phyloP scores from a whole-genome alignment of 2,113 vertebrate genomes.

The Psammodynastes pulverulentus region DNA sequence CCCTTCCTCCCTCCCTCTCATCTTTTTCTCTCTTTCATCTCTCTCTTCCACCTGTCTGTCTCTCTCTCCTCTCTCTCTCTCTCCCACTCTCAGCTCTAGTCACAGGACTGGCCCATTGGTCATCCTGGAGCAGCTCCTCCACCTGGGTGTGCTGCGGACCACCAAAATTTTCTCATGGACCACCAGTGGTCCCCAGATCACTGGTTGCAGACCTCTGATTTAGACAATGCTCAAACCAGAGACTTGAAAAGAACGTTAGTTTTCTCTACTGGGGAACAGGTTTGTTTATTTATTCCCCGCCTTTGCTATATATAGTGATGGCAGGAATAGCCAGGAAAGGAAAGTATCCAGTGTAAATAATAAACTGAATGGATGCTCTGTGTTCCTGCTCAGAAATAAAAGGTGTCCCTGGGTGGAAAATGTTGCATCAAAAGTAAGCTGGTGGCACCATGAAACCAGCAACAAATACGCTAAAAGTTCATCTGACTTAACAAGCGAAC shows the following conservation, averaged over 20 bases:
- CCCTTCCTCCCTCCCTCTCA: too few species aligned
- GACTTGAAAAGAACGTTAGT: conserved; percentile 5
- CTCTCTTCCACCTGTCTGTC: too few species aligned
- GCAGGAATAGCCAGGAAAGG: not conserved
- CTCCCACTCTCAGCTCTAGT: too few species aligned
- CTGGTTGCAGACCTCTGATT: too few species aligned
- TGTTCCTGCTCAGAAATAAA: not conserved
- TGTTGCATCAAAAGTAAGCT: not conserved
- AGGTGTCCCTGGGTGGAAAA: not conserved
- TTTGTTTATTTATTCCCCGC: not conserved
- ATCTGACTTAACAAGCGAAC: not conserved
- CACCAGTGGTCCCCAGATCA: too few species aligned
- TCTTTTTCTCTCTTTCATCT: too few species aligned
- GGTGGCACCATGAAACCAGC: not conserved
- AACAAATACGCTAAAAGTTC: not conserved
- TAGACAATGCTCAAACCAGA: not conserved
- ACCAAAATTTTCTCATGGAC: too few species aligned
- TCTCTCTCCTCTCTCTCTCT: too few species aligned
- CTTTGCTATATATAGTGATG: not conserved
- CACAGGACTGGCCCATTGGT: too few species aligned
- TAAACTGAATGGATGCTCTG: not conserved
- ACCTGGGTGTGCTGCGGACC: too few species aligned
- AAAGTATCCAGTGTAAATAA: not conserved
- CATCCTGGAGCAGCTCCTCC: too few species aligned
- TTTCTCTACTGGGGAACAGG: not conserved